phyloP scores from a whole-genome alignment of 2,113 vertebrate genomes.

The Suricata suricatta region DNA sequence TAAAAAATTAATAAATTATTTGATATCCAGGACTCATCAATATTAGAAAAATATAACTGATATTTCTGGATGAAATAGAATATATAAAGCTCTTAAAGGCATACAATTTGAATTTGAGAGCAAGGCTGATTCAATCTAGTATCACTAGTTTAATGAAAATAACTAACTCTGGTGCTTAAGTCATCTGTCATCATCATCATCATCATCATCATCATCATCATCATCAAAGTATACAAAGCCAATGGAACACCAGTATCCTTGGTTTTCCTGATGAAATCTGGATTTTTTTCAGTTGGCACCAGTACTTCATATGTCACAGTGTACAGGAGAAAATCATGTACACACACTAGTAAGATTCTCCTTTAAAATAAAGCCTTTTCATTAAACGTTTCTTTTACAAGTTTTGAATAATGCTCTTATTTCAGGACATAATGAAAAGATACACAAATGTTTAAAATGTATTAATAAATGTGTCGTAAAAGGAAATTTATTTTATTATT shows the following conservation, averaged over 20 bases:
- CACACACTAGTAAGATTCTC: neutral
- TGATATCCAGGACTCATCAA: neutral
- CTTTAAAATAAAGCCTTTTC: neutral
- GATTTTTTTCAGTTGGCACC: neutral
- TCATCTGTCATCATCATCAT: neutral
- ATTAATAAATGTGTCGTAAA: neutral
- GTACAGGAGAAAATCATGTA: neutral
- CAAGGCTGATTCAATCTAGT: neutral
- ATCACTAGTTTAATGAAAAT: slow-evolving; percentile 20
- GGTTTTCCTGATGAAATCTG: slow-evolving; percentile 9
- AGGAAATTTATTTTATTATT: neutral
- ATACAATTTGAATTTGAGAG: neutral
- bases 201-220: neutral
- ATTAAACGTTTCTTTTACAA: neutral
- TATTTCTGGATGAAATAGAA: slow-evolving; percentile 10
- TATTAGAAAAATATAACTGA: neutral
- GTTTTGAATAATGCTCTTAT: neutral
- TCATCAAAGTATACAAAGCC: neutral
- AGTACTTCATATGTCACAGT: neutral
- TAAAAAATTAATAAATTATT: neutral
- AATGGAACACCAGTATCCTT: neutral
- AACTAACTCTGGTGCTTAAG: neutral
- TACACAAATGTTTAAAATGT: neutral
- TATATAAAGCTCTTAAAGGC: slow-evolving; percentile 6
- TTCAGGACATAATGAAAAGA: neutral